Base-by-base conservation (phyloP, 2,888 invertebrate species). In the Capitulum mitella region DNA sequence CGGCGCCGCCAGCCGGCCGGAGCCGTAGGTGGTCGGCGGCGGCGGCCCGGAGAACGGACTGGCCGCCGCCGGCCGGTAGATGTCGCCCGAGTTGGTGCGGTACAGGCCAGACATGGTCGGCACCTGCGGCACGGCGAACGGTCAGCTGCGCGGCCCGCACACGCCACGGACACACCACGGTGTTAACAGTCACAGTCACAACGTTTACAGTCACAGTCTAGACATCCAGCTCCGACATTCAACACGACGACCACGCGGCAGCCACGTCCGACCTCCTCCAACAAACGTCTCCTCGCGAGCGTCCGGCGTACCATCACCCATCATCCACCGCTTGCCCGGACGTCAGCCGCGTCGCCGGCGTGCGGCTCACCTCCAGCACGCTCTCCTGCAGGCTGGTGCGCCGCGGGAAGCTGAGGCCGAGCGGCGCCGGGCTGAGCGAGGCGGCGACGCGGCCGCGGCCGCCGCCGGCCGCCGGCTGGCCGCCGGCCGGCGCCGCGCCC, bases 61-160 rank as follows among this genome's bases (percentile, higher is more conserved):
- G 61, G 14, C 61, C 32, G 61, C 61, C 32, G 61, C 1, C 29
- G 70, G 70, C 37, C 70, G 70, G 70, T 70, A 70, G 37, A 70
- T 70, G 70, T 70, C 70, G 70, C 70, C 70, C 32, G 70, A 70
- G 70, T 70, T 70, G 37, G 70, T 70, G 34, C 70, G 70, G 70
- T 70, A 70, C 37, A 70, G 70, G 3, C 70, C 19, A 6, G 70
- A 70, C 37, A 37, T 22, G 37, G 1, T 2, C 22, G 70, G 70
- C 37, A 70, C 37, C 70, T 70, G 70, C 19, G 1, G 61, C 1
- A 16, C 8, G 14, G 16, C 51, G 51, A 51, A 16, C 51, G 3
- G 51, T 51, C 43, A 43, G 6, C n/a, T n/a, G n/a, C n/a, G n/a
- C n/a, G n/a, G n/a, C n/a, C n/a, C n/a, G n/a, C n/a, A n/a, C n/a